These are phyloP conservation scores for Mactra quadrangularis DNA, from an alignment of 1,140 invertebrate species.

Conservation along the genomic window DNA sequence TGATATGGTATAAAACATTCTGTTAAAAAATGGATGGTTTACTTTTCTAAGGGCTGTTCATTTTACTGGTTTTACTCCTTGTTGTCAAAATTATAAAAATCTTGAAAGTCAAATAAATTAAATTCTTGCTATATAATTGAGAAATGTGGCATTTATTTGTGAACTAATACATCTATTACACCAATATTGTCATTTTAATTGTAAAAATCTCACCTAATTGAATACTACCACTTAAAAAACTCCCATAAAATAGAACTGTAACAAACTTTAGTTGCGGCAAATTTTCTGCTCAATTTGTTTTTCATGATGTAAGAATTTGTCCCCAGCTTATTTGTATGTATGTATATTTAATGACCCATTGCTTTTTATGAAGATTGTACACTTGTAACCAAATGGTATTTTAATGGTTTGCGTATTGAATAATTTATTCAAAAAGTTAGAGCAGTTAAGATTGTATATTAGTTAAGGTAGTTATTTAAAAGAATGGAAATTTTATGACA, in stretches of 20 bases:
- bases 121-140: too few relatives aligned
- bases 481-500: too few relatives aligned
- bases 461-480: too few relatives aligned
- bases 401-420: conserved; percentile 9
- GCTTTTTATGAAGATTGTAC: conserved; percentile 4
- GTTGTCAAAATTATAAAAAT: too few relatives aligned
- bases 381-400: conserved; percentile 18
- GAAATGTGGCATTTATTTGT: background rate
- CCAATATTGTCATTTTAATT: too few relatives aligned
- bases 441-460: too few relatives aligned
- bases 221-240: conserved; percentile 24
- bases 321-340: conserved; percentile 17
- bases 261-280: conserved; percentile 1
- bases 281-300: conserved; percentile 33
- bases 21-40: too few relatives aligned
- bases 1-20: too few relatives aligned
- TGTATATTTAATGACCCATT: conserved; percentile 35
- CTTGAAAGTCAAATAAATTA: too few relatives aligned
- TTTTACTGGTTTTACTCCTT: too few relatives aligned
- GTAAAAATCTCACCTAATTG: conserved; percentile 3
- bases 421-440: too few relatives aligned
- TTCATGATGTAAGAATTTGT: conserved; percentile 26
- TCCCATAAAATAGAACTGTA: conserved; percentile 19
- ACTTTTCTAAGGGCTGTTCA: too few relatives aligned
- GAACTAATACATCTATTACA: background rate